phyloP scores from a whole-genome alignment of 2,888 invertebrate genomes.

The Eristalinus sepulchralis region DNA sequence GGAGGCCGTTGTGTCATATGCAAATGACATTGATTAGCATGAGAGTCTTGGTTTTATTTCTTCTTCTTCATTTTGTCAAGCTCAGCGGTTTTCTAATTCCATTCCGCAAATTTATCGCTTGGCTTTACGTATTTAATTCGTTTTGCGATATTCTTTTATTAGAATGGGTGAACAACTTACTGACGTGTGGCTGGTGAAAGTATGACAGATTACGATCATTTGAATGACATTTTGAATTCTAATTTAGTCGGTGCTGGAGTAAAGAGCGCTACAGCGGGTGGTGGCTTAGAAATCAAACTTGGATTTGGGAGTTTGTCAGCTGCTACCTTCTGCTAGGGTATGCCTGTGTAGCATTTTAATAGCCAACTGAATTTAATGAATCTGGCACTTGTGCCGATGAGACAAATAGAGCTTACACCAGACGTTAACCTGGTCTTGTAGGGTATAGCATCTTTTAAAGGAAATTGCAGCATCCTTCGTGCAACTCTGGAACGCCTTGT shows the following conservation, averaged over 20 bases:
- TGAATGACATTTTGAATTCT: neutral
- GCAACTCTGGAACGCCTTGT: no score
- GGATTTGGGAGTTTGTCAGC: no score
- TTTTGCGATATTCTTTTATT: neutral
- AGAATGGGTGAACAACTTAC: neutral
- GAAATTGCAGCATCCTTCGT: no score
- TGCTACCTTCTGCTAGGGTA: no score
- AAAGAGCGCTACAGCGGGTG: neutral
- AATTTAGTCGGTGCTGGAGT: neutral
- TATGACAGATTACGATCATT: neutral
- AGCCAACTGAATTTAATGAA: no score
- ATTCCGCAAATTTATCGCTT: constrained; percentile 3
- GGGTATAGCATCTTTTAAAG: no score
- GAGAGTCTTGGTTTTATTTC: neutral
- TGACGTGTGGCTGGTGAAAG: neutral
- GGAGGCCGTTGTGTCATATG: constrained; percentile 29
- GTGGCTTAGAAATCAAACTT: neutral
- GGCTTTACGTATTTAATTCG: neutral
- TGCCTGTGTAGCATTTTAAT: no score
- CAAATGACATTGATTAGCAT: constrained; percentile 36
- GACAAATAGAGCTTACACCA: no score
- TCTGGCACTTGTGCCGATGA: no score
- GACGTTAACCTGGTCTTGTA: no score
- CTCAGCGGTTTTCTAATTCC: constrained; percentile 4
- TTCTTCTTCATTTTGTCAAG: neutral